A percentile compares a stretch with the other conserved stretches of the same genome.
Evolutionary conservation across 1,140 invertebrate species (phyloP).

Genomic region (Zaprionus africanus): DNA sequence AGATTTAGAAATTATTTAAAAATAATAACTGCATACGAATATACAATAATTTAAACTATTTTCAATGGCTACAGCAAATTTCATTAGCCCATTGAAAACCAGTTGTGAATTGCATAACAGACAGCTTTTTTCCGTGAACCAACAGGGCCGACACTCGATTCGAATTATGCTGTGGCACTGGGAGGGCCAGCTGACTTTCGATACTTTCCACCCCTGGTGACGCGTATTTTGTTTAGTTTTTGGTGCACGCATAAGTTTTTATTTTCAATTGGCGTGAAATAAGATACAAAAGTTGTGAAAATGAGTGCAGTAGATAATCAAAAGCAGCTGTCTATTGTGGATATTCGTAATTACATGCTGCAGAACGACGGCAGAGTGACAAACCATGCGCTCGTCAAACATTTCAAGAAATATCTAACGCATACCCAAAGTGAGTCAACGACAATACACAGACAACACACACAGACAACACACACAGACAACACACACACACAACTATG

Average conservation of each 20-base stretch:
- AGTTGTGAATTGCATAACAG: conserved; percentile 40
- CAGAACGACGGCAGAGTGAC: conserved; percentile 92
- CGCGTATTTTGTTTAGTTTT: conserved; percentile 66
- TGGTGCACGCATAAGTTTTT: conserved; percentile 38
- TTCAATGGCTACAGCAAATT: background rate
- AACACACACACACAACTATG: background rate
- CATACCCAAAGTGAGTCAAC: conserved; percentile 84
- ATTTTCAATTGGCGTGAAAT: conserved; percentile 32
- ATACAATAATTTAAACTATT: background rate
- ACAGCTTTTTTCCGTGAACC: conserved; percentile 61
- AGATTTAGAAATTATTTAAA: background rate
- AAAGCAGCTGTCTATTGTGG: conserved; percentile 90
- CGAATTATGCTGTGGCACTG: conserved; percentile 4
- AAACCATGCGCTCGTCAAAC: conserved; percentile 94
- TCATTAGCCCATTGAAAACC: background rate
- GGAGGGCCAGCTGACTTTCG: conserved; percentile 27
- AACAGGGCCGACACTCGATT: conserved; percentile 41
- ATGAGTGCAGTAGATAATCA: conserved; percentile 87
- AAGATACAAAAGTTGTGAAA: conserved; percentile 44
- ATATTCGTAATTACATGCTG: conserved; percentile 93
- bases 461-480: background rate
- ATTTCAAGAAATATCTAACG: conserved; percentile 94
- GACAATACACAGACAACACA: background rate
- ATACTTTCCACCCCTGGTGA: conserved; percentile 44
- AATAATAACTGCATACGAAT: background rate